A percentile compares a stretch with the other conserved stretches of the same genome.
These are phyloP conservation scores for Cheilosia soror DNA, from an alignment of 2,888 invertebrate genomes.

Conservation along the genomic window DNA sequence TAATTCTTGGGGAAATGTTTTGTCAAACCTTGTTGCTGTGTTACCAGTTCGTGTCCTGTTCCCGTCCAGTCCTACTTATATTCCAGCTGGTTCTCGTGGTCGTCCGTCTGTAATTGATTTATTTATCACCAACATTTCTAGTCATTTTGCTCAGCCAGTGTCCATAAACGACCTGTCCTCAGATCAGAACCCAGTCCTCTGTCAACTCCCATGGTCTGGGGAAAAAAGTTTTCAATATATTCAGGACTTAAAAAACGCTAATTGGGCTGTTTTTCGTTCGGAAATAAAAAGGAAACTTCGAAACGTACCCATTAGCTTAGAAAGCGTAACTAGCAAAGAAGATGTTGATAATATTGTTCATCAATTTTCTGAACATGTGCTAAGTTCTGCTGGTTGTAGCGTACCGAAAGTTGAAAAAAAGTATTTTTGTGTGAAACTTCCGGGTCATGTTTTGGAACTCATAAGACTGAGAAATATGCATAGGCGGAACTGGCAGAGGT, in stretches of 20 bases:
- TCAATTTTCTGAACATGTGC: not conserved
- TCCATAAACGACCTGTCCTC: not conserved
- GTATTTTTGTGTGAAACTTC: not conserved
- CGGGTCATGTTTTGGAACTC: not conserved
- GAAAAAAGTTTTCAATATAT: not conserved
- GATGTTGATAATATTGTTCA: not conserved
- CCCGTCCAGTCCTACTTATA: not conserved
- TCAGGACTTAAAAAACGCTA: conserved; percentile 1
- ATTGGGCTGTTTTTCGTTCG: not conserved
- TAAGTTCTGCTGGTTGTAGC: not conserved
- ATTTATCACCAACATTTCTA: not conserved
- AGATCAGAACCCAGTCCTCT: not conserved
- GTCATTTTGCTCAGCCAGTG: not conserved
- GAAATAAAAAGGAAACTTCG: not conserved
- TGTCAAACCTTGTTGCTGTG: not conserved
- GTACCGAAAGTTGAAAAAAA: not conserved
- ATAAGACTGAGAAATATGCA: conserved; percentile 2
- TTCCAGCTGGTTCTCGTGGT: not conserved
- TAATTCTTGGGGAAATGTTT: not conserved
- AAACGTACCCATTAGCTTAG: too few relatives aligned
- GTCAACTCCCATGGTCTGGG: not conserved
- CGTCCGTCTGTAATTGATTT: not conserved
- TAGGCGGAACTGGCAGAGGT: conserved; percentile 1
- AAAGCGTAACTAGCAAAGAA: too few relatives aligned
- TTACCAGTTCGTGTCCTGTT: not conserved